A percentile compares a stretch with the other conserved stretches of the same genome.
Evolutionary conservation across 2,888 invertebrate genomes (phyloP).

Genomic region (Ischnus inquisitorius): DNA sequence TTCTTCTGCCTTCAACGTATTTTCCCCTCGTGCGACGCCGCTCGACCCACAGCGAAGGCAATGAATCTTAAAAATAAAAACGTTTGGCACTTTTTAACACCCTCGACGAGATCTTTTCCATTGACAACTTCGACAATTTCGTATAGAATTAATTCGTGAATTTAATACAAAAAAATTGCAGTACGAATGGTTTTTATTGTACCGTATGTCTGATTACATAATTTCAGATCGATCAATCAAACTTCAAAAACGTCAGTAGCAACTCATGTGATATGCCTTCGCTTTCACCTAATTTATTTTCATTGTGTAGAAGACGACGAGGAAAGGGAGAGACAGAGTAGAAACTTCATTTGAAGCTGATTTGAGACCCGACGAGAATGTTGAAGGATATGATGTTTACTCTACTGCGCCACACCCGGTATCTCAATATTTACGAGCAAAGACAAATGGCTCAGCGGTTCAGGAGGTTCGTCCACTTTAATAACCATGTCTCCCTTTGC

Average conservation of each 20-base stretch:
- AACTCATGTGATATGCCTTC: slow-evolving; percentile 4
- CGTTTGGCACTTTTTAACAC: too few relatives aligned
- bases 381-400: slow-evolving; percentile 46
- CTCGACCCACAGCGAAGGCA: too few relatives aligned
- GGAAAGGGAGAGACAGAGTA: slow-evolving; percentile 16
- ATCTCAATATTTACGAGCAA: slow-evolving; percentile 65
- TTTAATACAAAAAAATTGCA: not conserved
- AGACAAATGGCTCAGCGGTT: slow-evolving; percentile 53
- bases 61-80: too few relatives aligned
- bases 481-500: slow-evolving; percentile 45
- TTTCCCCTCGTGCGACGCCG: not conserved
- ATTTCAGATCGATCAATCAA: slow-evolving; percentile 4
- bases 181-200: not conserved
- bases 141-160: not conserved
- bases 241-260: slow-evolving; percentile 9
- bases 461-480: slow-evolving; percentile 51
- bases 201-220: not conserved
- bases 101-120: not conserved
- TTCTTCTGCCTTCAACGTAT: not conserved
- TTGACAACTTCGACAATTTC: not conserved
- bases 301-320: slow-evolving; percentile 50
- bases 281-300: slow-evolving; percentile 44
- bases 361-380: slow-evolving; percentile 47
- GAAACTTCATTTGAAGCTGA: slow-evolving; percentile 46
- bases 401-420: slow-evolving; percentile 57